Evolutionary conservation across 2,888 invertebrate species (phyloP), one percentile per base, ranked within the genome.

Genomic region (Anarsia innoxiella): DNA sequence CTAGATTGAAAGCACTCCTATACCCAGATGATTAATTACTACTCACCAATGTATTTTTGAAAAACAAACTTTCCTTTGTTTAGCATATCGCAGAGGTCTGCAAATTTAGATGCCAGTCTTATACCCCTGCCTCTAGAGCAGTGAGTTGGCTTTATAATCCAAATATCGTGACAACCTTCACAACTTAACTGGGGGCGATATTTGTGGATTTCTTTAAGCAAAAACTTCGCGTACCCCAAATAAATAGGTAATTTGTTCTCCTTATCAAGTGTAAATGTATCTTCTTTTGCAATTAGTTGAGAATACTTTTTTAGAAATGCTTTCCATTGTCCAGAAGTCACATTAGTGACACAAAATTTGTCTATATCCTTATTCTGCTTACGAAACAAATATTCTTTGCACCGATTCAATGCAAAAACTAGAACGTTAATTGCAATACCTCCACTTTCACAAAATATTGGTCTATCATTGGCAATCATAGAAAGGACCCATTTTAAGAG

Each of bases 101-200:
- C 88, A 40, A 95, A 75, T 45, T 90, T 89, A 53, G 92, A 90
- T 49, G 92, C 91, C 66, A 96, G 89, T 46, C 89, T 87, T 46
- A 96, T 96, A 2, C 95, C 96, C 62, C 91, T 85, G 0, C 96
- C 96, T 55, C 95, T 87, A 16, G 93, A 93, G 48, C 92, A 90
- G 56, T 91, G 90, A 1, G 91, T 91, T 0, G 96, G 96, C 66
- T 96, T 96, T 28, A 96, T 86, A 43, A 96, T 95, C 96, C 96
- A 96, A 49, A 95, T 89, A 72, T 96, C 95, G 59, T 90, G 88
- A 46, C 87, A 87, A 0, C 96, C 96, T 74, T 95, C 95, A 62
- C 90, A 88, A 42, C 87, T 84, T 34, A 91, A 66, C 56, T 89
- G 89, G 0, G 90, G 89, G 49, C 88, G 88, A 50, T 86, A 86